Conservation (phyloP, 2,888 invertebrate species). For the Ypsolopha scabrella region DNA sequence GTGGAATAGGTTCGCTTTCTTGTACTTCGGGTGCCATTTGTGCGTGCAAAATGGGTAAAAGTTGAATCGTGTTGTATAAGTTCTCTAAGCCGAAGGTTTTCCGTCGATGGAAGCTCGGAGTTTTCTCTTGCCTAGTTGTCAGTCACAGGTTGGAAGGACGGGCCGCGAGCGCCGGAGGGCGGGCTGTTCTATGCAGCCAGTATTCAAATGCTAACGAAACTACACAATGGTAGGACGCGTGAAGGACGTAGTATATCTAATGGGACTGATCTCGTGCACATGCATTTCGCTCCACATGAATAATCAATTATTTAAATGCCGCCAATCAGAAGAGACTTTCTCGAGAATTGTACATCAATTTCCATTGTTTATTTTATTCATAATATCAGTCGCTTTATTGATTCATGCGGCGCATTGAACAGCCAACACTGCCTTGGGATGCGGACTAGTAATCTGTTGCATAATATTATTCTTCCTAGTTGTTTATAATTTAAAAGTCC, state of each 20-base stretch:
- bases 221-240: conserved; percentile 67
- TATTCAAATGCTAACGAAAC: conserved; percentile 63
- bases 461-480: conserved; percentile 67
- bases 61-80: background rate
- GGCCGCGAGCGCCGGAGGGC: conserved; percentile 42
- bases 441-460: conserved; percentile 63
- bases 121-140: conserved; percentile 18
- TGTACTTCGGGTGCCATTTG: conserved; percentile 13
- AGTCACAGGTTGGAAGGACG: conserved; percentile 37
- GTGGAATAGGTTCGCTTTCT: conserved; percentile 28
- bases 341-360: conserved; percentile 32
- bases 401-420: conserved; percentile 25
- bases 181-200: conserved; percentile 43
- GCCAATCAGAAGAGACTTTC: conserved; percentile 51
- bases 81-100: background rate
- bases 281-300: conserved; percentile 63
- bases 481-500: conserved; percentile 66
- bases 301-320: conserved; percentile 67
- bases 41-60: background rate
- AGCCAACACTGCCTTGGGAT: conserved; percentile 40
- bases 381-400: conserved; percentile 11
- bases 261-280: conserved; percentile 55
- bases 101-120: background rate
- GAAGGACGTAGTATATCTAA: conserved; percentile 66
- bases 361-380: conserved; percentile 30